Evolutionary conservation across 2,113 vertebrate genomes (phyloP).

Genomic region (Sardina pilchardus): DNA sequence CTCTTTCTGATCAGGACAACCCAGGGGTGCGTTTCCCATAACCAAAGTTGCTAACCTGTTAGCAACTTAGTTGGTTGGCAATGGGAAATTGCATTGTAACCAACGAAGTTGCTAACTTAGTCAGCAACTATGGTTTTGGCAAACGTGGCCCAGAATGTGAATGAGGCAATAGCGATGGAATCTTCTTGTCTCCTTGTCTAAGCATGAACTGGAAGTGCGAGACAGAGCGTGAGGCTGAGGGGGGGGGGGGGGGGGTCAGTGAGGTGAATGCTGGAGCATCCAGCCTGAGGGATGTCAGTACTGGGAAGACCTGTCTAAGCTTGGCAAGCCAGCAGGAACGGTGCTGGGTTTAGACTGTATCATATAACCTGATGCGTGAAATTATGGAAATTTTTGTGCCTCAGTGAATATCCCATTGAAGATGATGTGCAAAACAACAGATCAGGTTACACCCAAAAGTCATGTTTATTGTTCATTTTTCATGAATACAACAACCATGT

Average conservation of each 20-base stretch:
- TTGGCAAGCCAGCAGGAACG: constrained; percentile 26
- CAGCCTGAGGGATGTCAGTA: constrained; percentile 20
- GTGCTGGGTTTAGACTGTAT: neutral
- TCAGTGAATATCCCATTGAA: neutral
- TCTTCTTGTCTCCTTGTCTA: constrained; percentile 21
- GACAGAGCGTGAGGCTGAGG: neutral
- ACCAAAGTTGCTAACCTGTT: too few species aligned
- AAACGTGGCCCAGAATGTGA: too few species aligned
- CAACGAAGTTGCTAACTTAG: too few species aligned
- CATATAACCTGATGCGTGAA: neutral
- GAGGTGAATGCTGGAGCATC: constrained; percentile 20
- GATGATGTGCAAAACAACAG: neutral
- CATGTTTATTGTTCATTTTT: neutral
- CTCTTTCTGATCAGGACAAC: neutral
- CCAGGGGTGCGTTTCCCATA: too few species aligned
- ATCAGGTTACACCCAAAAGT: neutral
- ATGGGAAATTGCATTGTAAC: too few species aligned
- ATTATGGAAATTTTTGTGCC: neutral
- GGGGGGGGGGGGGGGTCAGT: neutral
- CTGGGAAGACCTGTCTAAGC: constrained; percentile 37
- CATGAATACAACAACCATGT: neutral
- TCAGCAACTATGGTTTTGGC: too few species aligned
- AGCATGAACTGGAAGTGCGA: constrained; percentile 29
- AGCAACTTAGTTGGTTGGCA: too few species aligned
- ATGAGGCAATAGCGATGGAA: constrained; percentile 39